These are phyloP conservation scores for Bovichtus diacanthus DNA, from an alignment of 2,797 vertebrate species.

Conservation along the genomic window DNA sequence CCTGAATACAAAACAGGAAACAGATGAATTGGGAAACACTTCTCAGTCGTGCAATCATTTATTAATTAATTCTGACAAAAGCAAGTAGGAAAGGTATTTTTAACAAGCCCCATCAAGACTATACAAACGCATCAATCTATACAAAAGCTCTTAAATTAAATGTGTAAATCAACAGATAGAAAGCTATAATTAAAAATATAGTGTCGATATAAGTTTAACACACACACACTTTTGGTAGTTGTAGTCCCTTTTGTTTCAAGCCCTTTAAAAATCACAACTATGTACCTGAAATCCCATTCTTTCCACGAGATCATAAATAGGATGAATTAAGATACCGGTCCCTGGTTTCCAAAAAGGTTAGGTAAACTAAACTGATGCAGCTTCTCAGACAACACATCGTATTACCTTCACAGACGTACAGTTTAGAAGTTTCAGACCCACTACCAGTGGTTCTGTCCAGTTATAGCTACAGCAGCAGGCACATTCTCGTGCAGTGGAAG, in stretches of 20 bases:
- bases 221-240: slow-evolving; percentile 60
- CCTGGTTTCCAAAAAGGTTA: slow-evolving; percentile 2
- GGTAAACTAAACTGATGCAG: background rate
- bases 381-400: background rate
- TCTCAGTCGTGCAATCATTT: slow-evolving; percentile 29
- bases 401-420: background rate
- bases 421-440: background rate
- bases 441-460: background rate
- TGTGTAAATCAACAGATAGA: slow-evolving; percentile 14
- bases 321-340: background rate
- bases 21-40: background rate
- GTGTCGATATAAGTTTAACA: background rate
- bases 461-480: slow-evolving; percentile 17
- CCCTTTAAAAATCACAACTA: slow-evolving; percentile 41
- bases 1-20: background rate
- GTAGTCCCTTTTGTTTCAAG: slow-evolving; percentile 28
- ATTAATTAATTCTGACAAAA: slow-evolving; percentile 51
- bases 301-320: background rate
- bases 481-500: background rate
- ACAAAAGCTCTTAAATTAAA: slow-evolving; percentile 41
- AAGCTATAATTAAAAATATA: background rate
- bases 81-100: slow-evolving; percentile 9
- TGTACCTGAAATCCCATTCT: slow-evolving; percentile 5
- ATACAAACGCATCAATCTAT: background rate
- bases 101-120: background rate